Base-by-base conservation (phyloP, 2,797 vertebrate species). In the Sebastolobus altivelis region DNA sequence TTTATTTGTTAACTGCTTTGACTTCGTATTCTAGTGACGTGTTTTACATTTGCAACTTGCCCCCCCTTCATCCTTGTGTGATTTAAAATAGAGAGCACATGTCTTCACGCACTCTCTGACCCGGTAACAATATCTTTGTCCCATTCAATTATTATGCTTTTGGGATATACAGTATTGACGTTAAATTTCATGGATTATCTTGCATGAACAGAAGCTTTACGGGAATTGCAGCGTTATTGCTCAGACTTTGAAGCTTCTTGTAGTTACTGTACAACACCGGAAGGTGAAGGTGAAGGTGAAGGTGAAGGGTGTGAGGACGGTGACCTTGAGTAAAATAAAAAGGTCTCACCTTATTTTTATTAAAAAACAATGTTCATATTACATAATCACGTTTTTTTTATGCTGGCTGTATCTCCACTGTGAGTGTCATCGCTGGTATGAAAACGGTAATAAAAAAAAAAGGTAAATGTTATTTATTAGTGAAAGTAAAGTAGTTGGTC, bases 321-420 rank as follows among this genome's bases (percentile, higher is more conserved):
- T 55, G 31, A 80, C 74, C 65, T 59, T 56, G 14, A 82, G 37
- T 58, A 16, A 43, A 67, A 35, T 6, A 11, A 49, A 35, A 35
- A 22, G 3, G 18, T 43, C 35, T 25, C 9, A 13, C 18, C 11
- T 38, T 22, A 37, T 33, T 29, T 73, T 73, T 38, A 3, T 43
- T 66, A 33, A 4, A 65, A 46, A 52, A 33, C 5, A 12, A 4
- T 16, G 6, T 68, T 65, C 8, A 52, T 6, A 29, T 60, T 9
- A 22, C 4, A 71, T 3, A 29, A n/a, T 20, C 25, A 6, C 14
- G 0, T 25, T 46, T n/a, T 46, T 27, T 46, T 31, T 31, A 29
- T 52, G 14, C 16, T 27, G 11, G 13, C 6, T 52, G 12, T 56
- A 6, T 46, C 8, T 52, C 6, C 4, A 13, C 14, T 5, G 60